Base-by-base conservation (phyloP, 1,140 invertebrate genomes). In the Ptiloglossa arizonensis region DNA sequence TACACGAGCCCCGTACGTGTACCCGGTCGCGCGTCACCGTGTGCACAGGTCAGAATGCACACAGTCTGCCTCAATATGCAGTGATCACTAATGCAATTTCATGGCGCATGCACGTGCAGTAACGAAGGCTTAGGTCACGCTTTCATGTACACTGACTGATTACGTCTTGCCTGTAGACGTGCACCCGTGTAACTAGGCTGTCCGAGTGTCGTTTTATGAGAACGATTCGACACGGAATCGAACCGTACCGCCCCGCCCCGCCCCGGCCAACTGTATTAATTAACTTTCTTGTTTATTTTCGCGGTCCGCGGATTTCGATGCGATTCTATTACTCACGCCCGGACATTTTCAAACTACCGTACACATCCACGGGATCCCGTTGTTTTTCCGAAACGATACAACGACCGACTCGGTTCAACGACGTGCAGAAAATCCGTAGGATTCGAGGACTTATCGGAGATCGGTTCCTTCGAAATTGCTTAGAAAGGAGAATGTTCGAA, bases 121-220 rank as follows among this genome's bases (percentile, higher is more conserved):
- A 85, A 85, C 83, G 83, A 85, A 85, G 83, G 83, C 83, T 85
- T 85, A 85, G 81, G 78, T 80, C 83, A 83, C 71, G 81, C 68
- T 85, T 85, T 85, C 83, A 83, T 83, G 50, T 80, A 69, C 54
- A 48, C 68, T 62, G 81, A 85, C 83, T 85, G 83, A 85, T 85
- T 85, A 83, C 81, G 72, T 83, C 82, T 83, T 83, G 69, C 60
- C 57, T 71, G 67, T 62, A 15, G 63, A 74, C 70, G 64, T 66
- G 70, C 52, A 32, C 38, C 50, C 60, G 56, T 71, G n/a, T 72
- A 83, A 83, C 81, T 77, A 59, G 50, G 19, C 70, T 64, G 35
- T 66, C 68, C 64, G 38, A n/a, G 41, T 69, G 46, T 60, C 66
- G 57, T 71, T 77, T 77, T 54, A 71, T 60, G 22, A 54, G 32